Conservation (phyloP, 1,140 invertebrate genomes). For the Zophobas morio region DNA sequence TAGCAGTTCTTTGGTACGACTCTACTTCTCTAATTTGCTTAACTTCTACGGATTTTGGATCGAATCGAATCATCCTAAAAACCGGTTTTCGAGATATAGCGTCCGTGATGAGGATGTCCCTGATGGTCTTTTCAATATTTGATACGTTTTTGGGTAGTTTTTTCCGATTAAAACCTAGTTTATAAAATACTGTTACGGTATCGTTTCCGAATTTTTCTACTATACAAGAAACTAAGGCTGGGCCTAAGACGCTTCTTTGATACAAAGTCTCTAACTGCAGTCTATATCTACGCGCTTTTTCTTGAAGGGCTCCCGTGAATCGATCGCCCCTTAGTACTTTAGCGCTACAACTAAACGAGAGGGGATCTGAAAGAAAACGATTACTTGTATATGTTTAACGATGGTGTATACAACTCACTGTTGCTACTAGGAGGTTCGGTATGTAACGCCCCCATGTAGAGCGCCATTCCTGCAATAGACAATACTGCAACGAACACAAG, state of each 20-base stretch:
- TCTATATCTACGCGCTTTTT: conserved; percentile 76
- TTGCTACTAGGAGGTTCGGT: conserved; percentile 68
- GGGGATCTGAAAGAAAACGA: conserved; percentile 72
- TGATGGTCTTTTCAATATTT: conserved; percentile 78
- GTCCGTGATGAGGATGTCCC: conserved; percentile 78
- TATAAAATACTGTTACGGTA: conserved; percentile 81
- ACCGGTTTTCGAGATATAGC: conserved; percentile 75
- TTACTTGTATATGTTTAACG: conserved; percentile 10
- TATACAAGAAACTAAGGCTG: conserved; percentile 75
- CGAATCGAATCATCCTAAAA: conserved; percentile 79
- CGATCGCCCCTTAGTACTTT: conserved; percentile 78
- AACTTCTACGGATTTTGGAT: conserved; percentile 75
- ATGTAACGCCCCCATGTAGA: conserved; percentile 81
- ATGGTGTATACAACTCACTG: conserved; percentile 30
- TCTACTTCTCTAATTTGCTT: conserved; percentile 73
- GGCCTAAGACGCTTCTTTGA: conserved; percentile 72
- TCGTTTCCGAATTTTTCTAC: conserved; percentile 81
- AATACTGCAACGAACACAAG: conserved; percentile 80
- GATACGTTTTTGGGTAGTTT: conserved; percentile 79
- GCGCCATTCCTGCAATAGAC: conserved; percentile 80
- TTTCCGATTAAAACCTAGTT: conserved; percentile 80
- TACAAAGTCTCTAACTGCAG: conserved; percentile 68
- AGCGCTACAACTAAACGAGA: conserved; percentile 79
- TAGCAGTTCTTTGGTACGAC: conserved; percentile 68
- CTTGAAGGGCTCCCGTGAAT: conserved; percentile 73